These are phyloP conservation scores for Diglossa cyanea DNA, from an alignment of 2,797 vertebrate species.

Conservation along the genomic window DNA sequence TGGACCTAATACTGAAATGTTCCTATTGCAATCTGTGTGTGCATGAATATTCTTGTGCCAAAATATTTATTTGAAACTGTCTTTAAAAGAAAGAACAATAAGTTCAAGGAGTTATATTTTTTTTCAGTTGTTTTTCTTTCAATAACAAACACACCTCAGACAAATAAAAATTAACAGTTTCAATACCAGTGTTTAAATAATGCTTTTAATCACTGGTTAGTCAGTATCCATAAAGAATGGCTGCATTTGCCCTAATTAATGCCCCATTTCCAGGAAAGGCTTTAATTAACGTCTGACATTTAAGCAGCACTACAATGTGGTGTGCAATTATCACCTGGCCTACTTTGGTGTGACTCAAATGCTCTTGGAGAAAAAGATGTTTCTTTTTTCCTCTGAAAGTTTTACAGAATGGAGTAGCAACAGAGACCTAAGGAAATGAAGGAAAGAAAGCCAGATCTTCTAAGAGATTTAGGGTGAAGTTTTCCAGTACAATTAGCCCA, in stretches of 20 bases:
- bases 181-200: not conserved
- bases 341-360: constrained; percentile 14
- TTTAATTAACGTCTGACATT: constrained; percentile 64
- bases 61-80: not conserved
- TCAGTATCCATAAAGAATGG: not conserved
- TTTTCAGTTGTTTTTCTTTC: not conserved
- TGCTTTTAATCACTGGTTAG: not conserved
- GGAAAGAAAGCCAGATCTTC: not conserved
- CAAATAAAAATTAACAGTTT: not conserved
- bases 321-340: constrained; percentile 51
- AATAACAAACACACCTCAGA: not conserved
- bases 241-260: constrained; percentile 48
- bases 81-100: constrained; percentile 7
- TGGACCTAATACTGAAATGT: constrained; percentile 11
- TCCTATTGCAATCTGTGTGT: not conserved
- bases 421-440: not conserved
- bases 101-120: not conserved
- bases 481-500: not conserved
- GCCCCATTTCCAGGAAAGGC: not conserved
- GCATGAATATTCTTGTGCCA: not conserved
- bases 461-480: not conserved
- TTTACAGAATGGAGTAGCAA: not conserved
- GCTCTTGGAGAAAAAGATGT: not conserved
- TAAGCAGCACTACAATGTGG: not conserved
- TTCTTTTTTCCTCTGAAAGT: not conserved